Percentiles rank a stretch among this genome's conserved stretches.
These are phyloP conservation scores for Brachypodius melanocephalos DNA, from an alignment of 2,113 vertebrate species.

Conservation along the genomic window DNA sequence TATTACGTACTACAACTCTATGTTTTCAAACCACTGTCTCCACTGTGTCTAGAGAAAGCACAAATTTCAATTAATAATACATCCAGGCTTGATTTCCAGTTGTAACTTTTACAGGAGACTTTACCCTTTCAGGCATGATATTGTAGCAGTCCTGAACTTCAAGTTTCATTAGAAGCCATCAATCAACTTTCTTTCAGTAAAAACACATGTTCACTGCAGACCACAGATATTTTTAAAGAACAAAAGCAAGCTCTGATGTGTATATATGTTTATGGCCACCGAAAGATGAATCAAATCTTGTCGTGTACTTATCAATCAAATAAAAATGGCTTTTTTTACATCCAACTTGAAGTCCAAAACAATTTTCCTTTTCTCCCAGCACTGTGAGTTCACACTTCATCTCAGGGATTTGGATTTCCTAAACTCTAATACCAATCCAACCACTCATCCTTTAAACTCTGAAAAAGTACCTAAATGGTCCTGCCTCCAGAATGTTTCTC, in stretches of 20 bases:
- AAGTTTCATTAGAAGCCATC: conserved; percentile 43
- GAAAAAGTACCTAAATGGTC: background rate
- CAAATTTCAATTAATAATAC: conserved; percentile 60
- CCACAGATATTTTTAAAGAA: conserved; percentile 11
- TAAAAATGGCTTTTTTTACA: background rate
- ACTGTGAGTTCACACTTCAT: background rate
- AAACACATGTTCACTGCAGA: conserved; percentile 47
- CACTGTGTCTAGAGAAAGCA: conserved; percentile 52
- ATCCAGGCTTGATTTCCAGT: conserved; percentile 31
- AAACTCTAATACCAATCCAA: background rate
- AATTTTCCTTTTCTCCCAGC: background rate
- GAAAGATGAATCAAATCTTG: background rate
- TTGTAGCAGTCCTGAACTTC: conserved; percentile 26
- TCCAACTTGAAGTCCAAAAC: background rate
- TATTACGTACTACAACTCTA: background rate
- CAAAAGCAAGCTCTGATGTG: background rate
- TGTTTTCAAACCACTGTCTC: conserved; percentile 69
- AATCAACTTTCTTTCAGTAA: conserved; percentile 42
- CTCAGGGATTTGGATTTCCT: background rate
- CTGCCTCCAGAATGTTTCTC: background rate
- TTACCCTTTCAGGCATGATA: conserved; percentile 44
- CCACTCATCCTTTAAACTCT: background rate
- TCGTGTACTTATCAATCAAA: background rate
- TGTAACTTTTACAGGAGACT: conserved; percentile 39
- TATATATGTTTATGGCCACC: background rate